Evolutionary conservation across 2,888 invertebrate species (phyloP).

Genomic region (Epirrhoe tristata): DNA sequence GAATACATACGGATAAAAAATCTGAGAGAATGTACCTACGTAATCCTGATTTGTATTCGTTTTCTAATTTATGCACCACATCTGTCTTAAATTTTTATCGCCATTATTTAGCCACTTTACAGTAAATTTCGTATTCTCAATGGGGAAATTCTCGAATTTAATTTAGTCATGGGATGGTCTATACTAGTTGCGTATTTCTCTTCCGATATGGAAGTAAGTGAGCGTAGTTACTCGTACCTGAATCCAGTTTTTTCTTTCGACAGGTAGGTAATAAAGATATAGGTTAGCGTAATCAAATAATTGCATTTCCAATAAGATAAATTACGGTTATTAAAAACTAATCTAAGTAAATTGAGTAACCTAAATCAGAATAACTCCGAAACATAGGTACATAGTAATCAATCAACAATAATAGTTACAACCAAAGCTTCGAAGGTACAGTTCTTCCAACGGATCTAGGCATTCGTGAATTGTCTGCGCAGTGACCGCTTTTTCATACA

Average conservation of each 20-base stretch:
- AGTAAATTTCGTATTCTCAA: background rate
- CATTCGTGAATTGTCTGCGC: no score
- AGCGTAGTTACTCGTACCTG: constrained; percentile 10
- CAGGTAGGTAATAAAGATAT: constrained; percentile 7
- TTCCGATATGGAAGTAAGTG: constrained; percentile 25
- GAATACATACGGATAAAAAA: no score
- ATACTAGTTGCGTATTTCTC: constrained; percentile 29
- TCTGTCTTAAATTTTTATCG: background rate
- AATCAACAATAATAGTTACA: no score
- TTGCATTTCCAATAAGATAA: background rate
- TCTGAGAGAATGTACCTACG: no score
- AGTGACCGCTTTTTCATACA: no score
- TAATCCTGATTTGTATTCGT: no score
- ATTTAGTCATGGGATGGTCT: constrained; percentile 4
- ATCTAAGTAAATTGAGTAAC: no score
- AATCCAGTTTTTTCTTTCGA: constrained; percentile 19
- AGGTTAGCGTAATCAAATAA: background rate
- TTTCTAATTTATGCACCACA: no score
- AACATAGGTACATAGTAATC: no score
- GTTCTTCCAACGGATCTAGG: no score
- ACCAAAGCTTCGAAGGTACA: no score
- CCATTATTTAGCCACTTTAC: background rate
- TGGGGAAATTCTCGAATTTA: constrained; percentile 4
- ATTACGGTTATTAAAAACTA: background rate
- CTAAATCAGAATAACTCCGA: no score